A percentile compares a stretch with the other conserved stretches of the same genome.
Evolutionary conservation across 2,888 invertebrate genomes (phyloP).

Genomic region (Pristionchus arcanus): DNA sequence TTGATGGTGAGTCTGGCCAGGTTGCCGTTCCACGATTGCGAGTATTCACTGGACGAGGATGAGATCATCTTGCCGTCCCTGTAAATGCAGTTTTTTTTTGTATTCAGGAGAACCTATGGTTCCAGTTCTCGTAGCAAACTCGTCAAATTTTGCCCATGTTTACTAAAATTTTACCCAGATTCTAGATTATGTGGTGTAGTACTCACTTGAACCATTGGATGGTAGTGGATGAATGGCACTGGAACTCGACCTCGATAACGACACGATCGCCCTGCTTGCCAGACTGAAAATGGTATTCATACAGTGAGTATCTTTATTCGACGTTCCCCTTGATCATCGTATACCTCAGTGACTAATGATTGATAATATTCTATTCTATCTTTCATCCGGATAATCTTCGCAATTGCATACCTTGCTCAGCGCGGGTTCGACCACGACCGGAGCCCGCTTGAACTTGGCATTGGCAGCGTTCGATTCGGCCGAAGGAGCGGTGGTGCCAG

Average conservation of each 20-base stretch:
- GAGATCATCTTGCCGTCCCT: conserved; percentile 73
- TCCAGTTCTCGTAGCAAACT: no score
- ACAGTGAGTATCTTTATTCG: no score
- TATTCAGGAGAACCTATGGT: no score
- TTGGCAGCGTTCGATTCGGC: conserved; percentile 55
- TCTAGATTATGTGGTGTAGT: neutral
- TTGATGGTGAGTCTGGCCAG: conserved; percentile 72
- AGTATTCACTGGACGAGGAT: conserved; percentile 66
- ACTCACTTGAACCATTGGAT: conserved; percentile 78
- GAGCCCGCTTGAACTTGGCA: conserved; percentile 71
- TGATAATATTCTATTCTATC: no score
- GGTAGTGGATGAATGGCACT: conserved; percentile 76
- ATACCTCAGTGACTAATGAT: no score
- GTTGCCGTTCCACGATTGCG: conserved; percentile 74
- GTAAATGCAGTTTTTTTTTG: conserved; percentile 48
- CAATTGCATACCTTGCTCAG: conserved; percentile 72
- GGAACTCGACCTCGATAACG: conserved; percentile 74
- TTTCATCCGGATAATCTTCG: no score
- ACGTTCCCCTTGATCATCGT: no score
- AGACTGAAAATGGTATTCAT: conserved; percentile 63
- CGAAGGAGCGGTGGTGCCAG: conserved; percentile 31
- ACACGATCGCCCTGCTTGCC: conserved; percentile 71
- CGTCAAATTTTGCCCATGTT: no score
- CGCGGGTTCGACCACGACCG: conserved; percentile 76
- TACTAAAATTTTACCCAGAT: no score